These are phyloP conservation scores for Lepeophtheirus nordmannii DNA, from an alignment of 2,888 invertebrate genomes.

Conservation along the genomic window DNA sequence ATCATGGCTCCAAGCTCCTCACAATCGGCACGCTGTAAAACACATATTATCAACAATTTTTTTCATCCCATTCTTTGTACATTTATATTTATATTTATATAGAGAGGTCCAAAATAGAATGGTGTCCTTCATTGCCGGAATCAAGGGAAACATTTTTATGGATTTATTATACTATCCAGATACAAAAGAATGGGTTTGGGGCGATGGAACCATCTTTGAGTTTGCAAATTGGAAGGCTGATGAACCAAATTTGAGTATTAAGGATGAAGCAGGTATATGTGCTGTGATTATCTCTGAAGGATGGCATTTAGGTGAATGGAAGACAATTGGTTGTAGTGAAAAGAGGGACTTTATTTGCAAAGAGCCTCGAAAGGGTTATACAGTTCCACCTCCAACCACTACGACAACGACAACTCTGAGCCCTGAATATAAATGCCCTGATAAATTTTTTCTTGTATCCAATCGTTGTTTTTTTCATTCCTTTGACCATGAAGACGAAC, in stretches of 20 bases:
- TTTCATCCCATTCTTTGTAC: too few species aligned
- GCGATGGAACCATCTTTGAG: not conserved
- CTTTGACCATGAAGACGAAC: not conserved
- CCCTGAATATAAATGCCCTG: not conserved
- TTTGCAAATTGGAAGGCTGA: not conserved
- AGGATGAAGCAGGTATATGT: not conserved
- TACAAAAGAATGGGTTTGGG: not conserved
- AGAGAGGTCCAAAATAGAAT: not conserved
- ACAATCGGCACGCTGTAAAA: too few species aligned
- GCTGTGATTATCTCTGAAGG: not conserved
- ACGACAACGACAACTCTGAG: not conserved
- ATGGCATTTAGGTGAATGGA: not conserved
- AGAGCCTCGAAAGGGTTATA: not conserved
- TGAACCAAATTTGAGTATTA: not conserved
- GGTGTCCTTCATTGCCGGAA: not conserved
- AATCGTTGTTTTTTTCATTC: not conserved
- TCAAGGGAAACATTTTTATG: not conserved
- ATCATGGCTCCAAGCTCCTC: too few species aligned
- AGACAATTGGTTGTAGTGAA: not conserved
- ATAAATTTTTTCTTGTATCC: not conserved
- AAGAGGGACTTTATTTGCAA: not conserved
- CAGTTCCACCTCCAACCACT: not conserved
- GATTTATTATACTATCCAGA: not conserved
- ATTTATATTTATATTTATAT: not conserved
- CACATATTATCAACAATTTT: too few species aligned